These are phyloP conservation scores for Stigmatopora nigra DNA, from an alignment of 2,113 vertebrate genomes.

Conservation along the genomic window DNA sequence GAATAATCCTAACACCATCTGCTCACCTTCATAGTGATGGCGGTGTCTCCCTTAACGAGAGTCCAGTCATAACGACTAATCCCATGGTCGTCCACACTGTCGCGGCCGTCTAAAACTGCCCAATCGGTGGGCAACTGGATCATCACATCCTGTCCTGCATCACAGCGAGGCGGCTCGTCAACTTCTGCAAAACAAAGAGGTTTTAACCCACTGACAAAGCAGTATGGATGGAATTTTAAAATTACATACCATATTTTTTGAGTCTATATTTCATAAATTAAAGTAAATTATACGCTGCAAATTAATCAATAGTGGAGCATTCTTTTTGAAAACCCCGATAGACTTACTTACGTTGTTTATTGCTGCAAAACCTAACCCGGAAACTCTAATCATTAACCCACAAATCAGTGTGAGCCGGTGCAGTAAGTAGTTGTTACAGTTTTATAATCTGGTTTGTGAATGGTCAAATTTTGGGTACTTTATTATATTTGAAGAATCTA, in stretches of 20 bases:
- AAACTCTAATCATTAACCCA: too few relatives aligned
- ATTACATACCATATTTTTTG: not conserved
- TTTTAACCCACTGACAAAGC: not conserved
- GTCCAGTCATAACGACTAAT: slow-evolving; percentile 84
- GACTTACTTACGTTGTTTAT: not conserved
- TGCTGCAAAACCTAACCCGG: too few relatives aligned
- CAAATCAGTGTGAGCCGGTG: too few relatives aligned
- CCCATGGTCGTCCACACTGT: slow-evolving; percentile 83
- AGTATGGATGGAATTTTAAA: not conserved
- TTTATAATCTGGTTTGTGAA: too few relatives aligned
- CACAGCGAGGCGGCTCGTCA: slow-evolving; percentile 81
- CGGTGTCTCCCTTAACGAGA: slow-evolving; percentile 76
- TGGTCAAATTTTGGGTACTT: too few relatives aligned
- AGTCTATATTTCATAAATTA: not conserved
- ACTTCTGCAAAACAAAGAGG: slow-evolving; percentile 48
- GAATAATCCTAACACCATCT: not conserved
- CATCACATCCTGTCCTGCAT: slow-evolving; percentile 83
- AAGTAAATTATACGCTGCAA: not conserved
- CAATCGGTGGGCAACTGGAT: slow-evolving; percentile 86
- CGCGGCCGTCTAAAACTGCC: slow-evolving; percentile 84
- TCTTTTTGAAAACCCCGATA: not conserved
- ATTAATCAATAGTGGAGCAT: not conserved
- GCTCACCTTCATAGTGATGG: slow-evolving; percentile 83
- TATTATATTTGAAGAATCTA: too few relatives aligned
- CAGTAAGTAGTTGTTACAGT: not conserved